Base-by-base conservation (phyloP, 2,888 invertebrate species). In the Catonia carolina region DNA sequence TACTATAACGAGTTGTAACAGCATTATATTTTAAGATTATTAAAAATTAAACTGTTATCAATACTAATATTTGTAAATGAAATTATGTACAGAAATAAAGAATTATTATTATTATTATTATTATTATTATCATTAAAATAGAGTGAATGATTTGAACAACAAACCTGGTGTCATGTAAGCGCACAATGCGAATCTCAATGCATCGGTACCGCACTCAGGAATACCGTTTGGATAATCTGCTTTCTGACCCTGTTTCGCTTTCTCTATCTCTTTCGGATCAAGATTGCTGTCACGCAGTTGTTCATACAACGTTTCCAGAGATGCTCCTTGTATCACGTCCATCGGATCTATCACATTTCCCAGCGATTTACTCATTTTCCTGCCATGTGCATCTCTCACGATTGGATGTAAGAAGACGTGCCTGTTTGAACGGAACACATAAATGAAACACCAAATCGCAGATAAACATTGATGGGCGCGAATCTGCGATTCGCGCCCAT, bases 351-450 rank as follows among this genome's bases (percentile, higher is more conserved):
- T 89, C 2, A 98, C 96, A 72, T 99, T 99, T 54, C 99, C 99
- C 59, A 98, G 76, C 0, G 96, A 97, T 72, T 99, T 99, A 65
- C 95, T 96, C 99, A 99, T 99, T 76, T 99, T 99, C 54, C 96
- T 82, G 0, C 99, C 99, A 71, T 97, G 95, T 0, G 97, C 92
- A 74, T 99, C 99, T 54, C 99, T 83, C 1, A 99, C 89, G 81
- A 99, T 92, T 0, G 98, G 95, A 74, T 99, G 99, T 12, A 99
- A 78, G 69, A 93, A 92, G 1, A 99, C 84, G 75, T 94, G 86
- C 63, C 85, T 83, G 68, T n/a, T n/a, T n/a, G 20, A 65, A 48
- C 39, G 15, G 45, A 59, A n/a, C n/a, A n/a, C 7, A 20, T n/a
- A 7, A 8, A n/a, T 23, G 15, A 47, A 50, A n/a, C n/a, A n/a